Base-by-base conservation (phyloP, 2,113 vertebrate genomes). In the Cephalopholis sonnerati region DNA sequence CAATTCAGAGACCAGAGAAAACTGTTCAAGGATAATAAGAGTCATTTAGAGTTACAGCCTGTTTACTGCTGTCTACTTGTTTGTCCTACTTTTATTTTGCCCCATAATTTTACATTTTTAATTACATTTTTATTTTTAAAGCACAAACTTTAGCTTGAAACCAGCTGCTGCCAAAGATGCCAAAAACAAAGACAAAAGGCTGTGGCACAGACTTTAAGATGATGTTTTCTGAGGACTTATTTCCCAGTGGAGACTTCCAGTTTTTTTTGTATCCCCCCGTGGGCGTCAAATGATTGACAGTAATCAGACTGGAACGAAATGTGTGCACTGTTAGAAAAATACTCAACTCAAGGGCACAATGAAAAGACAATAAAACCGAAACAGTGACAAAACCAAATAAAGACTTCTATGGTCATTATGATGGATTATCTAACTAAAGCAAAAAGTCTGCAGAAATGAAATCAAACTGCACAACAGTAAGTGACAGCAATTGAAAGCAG, bases 231-330 rank as follows among this genome's bases (percentile, higher is more conserved):
- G n/a, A 74, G 51, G 36, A 29, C 57, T 74, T 24, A 51, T 59
- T 53, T 70, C 36, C 36, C 55, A 57, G 55, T 77, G 16, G 2
- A 61, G 51, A 63, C 11, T 11, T 9, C 24, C 12, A 12, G 18
- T 36, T 29, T 61, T 36, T 39, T 59, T 25, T 48, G 36, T n/a
- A 62, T 29, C 44, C 15, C 66, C 63, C 73, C 5, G 77, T 86
- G 58, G 87, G 74, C 15, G 57, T 67, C 29, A n/a, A 36, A 74
- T 87, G 80, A 89, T 61, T 87, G 90, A 74, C 83, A 74, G 77
- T 68, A 71, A 84, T 50, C 69, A 50, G 64, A 89, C 65, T 67
- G 62, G 72, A 88, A 74, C n/a, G 1, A 79, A 82, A 82, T 69
- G 75, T 72, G 59, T 48, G 41, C 80, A 68, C 50, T 70, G 59